Conservation (phyloP, 2,797 vertebrate species). For the Distichodus sexfasciatus region DNA sequence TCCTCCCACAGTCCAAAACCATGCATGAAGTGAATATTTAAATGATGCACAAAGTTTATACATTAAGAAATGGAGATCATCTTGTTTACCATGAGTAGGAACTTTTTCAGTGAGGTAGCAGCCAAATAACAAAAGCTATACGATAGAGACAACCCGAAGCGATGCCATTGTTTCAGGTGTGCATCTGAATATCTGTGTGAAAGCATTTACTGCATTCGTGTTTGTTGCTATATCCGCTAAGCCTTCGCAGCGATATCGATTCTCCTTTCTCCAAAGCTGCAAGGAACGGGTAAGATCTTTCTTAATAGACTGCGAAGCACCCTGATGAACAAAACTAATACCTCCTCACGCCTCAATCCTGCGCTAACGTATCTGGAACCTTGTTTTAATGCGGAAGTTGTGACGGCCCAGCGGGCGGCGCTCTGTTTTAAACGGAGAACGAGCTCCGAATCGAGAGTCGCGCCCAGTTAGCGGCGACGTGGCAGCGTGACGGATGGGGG, state of each 20-base stretch:
- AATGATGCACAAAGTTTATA: too few species aligned
- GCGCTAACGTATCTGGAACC: conserved; percentile 1
- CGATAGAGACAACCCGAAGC: conserved; percentile 11
- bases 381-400: conserved; percentile 20
- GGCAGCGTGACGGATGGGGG: conserved; percentile 23
- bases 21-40: too few species aligned
- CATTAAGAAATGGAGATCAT: too few species aligned
- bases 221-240: not conserved
- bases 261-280: not conserved
- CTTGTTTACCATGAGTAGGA: not conserved
- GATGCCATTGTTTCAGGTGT: not conserved
- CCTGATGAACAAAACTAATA: not conserved
- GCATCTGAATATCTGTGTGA: not conserved
- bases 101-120: not conserved
- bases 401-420: not conserved
- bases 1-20: too few species aligned
- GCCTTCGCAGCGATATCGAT: conserved; percentile 3
- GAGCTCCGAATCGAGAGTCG: conserved; percentile 6
- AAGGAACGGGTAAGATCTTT: not conserved
- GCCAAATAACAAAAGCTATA: too few species aligned
- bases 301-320: not conserved
- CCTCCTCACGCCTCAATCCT: not conserved
- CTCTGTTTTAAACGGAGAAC: conserved; percentile 26
- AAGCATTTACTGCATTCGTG: not conserved
- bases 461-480: conserved; percentile 9